Evolutionary conservation across 2,797 vertebrate species (phyloP).

Genomic region (Smutsia gigantea): DNA sequence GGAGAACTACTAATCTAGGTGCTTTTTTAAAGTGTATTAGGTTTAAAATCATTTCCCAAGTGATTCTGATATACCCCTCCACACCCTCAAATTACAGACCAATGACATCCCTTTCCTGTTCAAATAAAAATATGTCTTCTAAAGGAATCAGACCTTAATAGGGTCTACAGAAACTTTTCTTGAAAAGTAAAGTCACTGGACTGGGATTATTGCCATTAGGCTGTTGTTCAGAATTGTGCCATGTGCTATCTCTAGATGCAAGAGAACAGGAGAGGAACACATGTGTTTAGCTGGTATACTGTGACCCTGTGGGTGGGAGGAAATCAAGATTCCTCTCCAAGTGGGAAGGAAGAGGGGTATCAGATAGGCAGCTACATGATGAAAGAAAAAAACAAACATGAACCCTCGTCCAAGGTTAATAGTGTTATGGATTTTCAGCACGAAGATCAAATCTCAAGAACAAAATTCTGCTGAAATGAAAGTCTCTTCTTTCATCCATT

Average conservation of each 20-base stretch:
- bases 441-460: neutral
- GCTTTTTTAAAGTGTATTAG: too few relatives aligned
- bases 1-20: too few relatives aligned
- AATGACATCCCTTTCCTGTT: too few relatives aligned
- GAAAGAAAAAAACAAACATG: neutral
- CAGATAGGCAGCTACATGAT: neutral
- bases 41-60: too few relatives aligned
- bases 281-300: neutral
- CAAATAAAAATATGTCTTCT: too few relatives aligned
- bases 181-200: neutral
- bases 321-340: neutral
- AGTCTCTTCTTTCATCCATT: neutral
- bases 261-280: neutral
- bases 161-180: neutral
- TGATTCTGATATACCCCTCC: too few relatives aligned
- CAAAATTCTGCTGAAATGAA: slow-evolving; percentile 27
- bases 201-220: neutral
- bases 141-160: too few relatives aligned
- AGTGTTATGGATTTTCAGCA: neutral
- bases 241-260: neutral
- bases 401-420: neutral
- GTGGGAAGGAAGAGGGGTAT: neutral
- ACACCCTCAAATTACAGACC: too few relatives aligned
- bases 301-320: neutral
- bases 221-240: neutral